Base-by-base conservation (phyloP, 2,797 vertebrate species). In the Triplophysa bombifrons region DNA sequence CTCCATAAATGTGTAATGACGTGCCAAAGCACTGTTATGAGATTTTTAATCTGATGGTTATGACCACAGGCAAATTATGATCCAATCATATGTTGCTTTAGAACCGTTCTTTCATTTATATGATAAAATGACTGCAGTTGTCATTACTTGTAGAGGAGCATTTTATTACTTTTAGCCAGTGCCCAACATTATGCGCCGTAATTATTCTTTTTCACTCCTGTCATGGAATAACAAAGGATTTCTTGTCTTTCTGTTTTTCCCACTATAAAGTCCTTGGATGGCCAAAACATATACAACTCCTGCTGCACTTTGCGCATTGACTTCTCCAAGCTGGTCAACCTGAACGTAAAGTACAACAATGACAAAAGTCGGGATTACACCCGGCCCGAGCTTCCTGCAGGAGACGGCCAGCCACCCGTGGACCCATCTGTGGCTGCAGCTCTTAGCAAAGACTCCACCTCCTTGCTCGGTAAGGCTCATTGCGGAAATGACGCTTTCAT, bases 281-380 rank as follows among this genome's bases (percentile, higher is more conserved):
- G 98, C 87, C 98, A 99, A 87, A 99, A 99, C 92, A 99, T 99
- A 90, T 99, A 99, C 87, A 99, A 99, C 88, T 96, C 96, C 46
- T 99, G 98, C 92, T 99, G 98, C 87, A 99, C 98, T 4, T 93
- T 99, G 84, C 94, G 97, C 86, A 99, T 99, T 88, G 97, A 99
- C 93, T 99, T 99, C 93, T 98, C 97, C 88, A 99, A 99, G 91
- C 91, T 99, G 92, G 96, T 98, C 90, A 98, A 96, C 92, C 95
- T 99, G 88, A 99, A 99, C 67, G 98, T 99, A 69, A 99, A 99
- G 88, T 99, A 99, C 93, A 99, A 99, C 94, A 99, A 99, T 0
- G 98, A 99, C 87, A 99, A 99, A 92, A 99, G 97, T 88, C 95
- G 98, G 76, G 98, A 99, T 89, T 99, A 98, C 86, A 99, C 98